These are phyloP conservation scores for Sicus ferrugineus DNA, from an alignment of 2,888 invertebrate genomes.

Conservation along the genomic window DNA sequence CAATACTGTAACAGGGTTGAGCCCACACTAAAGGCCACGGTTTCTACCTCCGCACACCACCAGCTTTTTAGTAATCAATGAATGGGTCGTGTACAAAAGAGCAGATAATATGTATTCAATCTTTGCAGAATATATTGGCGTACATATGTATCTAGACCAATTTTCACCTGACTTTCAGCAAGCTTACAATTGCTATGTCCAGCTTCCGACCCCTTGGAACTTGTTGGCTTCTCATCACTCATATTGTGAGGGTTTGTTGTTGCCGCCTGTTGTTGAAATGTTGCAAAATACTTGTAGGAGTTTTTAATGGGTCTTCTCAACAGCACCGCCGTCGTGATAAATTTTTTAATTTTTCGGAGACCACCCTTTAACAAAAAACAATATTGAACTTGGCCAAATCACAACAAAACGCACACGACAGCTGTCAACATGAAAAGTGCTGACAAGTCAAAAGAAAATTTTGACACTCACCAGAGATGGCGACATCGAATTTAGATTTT, in stretches of 20 bases:
- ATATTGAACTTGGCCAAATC: no score
- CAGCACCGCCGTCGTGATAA: slow-evolving; percentile 38
- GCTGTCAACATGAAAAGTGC: no score
- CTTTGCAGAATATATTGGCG: background rate
- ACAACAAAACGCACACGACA: no score
- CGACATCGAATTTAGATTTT: no score
- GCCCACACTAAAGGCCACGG: no score
- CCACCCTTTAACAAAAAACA: no score
- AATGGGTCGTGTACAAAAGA: background rate
- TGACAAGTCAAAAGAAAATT: no score
- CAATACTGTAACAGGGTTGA: background rate
- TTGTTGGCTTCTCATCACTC: slow-evolving; percentile 40
- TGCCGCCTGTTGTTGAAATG: slow-evolving; percentile 4
- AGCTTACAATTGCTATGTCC: slow-evolving; percentile 22
- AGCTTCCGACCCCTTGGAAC: slow-evolving; percentile 29
- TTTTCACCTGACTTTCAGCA: background rate
- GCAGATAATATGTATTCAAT: background rate
- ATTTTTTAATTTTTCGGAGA: no score
- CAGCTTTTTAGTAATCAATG: background rate
- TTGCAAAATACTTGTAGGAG: slow-evolving; percentile 1
- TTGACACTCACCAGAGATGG: no score
- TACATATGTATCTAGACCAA: background rate
- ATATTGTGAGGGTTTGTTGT: slow-evolving; percentile 31
- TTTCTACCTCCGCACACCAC: background rate
- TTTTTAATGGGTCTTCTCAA: slow-evolving; percentile 19